These are phyloP conservation scores for Palythoa grandis DNA, from an alignment of 92 coral and sea anemone genomes.

Conservation along the genomic window DNA sequence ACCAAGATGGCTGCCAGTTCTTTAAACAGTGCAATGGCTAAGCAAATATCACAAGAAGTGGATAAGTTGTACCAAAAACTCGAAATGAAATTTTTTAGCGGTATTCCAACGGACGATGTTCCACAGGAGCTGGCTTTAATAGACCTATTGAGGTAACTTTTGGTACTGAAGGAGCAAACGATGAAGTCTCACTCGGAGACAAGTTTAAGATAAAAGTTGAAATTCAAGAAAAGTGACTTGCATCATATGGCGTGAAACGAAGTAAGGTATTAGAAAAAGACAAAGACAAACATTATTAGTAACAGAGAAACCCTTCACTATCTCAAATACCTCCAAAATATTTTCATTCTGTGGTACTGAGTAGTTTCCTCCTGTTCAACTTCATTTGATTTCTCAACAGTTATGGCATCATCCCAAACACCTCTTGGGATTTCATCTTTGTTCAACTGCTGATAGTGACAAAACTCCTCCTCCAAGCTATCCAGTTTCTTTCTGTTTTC, in stretches of 20 bases:
- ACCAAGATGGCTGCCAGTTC: slow-evolving; percentile 50
- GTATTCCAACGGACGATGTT: slow-evolving; percentile 43
- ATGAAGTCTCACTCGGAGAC: slow-evolving; percentile 42
- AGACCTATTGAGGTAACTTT: slow-evolving; percentile 45
- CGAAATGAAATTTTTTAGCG: slow-evolving; percentile 35
- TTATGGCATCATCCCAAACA: slow-evolving; percentile 40
- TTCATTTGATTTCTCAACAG: too few relatives aligned
- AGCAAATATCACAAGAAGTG: slow-evolving; percentile 32
- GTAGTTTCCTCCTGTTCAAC: too few relatives aligned
- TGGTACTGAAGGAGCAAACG: slow-evolving; percentile 38
- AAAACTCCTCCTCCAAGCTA: neutral
- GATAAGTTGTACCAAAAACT: slow-evolving; percentile 31
- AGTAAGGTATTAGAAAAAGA: slow-evolving; percentile 49
- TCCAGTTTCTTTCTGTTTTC: neutral
- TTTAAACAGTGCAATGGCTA: slow-evolving; percentile 18
- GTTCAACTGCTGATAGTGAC: neutral
- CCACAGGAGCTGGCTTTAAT: slow-evolving; percentile 43
- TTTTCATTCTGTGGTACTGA: too few relatives aligned
- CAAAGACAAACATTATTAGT: slow-evolving; percentile 47
- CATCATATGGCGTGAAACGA: slow-evolving; percentile 61
- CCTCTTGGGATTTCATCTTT: neutral
- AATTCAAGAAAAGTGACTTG: slow-evolving; percentile 47
- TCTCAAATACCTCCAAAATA: too few relatives aligned
- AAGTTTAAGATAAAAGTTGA: slow-evolving; percentile 46
- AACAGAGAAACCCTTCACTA: slow-evolving; percentile 53